Percentiles rank a stretch among this genome's conserved stretches.
Conservation (phyloP, 2,888 invertebrate species). For the Lampropteryx suffumata region DNA sequence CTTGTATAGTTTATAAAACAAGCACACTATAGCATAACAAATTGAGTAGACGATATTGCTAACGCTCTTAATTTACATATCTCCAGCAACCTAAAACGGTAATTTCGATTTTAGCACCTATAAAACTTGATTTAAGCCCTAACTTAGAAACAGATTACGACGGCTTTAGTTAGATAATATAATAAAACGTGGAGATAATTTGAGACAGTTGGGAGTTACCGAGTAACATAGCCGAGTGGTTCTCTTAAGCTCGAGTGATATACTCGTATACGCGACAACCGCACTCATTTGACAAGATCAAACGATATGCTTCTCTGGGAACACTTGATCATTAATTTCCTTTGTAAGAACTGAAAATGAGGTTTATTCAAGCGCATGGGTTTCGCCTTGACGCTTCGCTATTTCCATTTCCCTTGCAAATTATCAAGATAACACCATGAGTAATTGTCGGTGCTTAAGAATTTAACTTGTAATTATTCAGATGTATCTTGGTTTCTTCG, state of each 20-base stretch:
- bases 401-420: conserved; percentile 5
- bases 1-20: conserved; percentile 26
- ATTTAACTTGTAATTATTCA: conserved; percentile 1
- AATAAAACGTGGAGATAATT: conserved; percentile 33
- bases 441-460: background rate
- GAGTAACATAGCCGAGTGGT: conserved; percentile 41
- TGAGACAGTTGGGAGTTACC: conserved; percentile 22
- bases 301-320: conserved; percentile 40
- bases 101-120: conserved; percentile 40
- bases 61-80: conserved; percentile 36
- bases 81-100: conserved; percentile 31
- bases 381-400: conserved; percentile 3
- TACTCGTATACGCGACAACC: conserved; percentile 44
- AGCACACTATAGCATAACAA: conserved; percentile 34
- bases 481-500: conserved; percentile 1
- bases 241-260: conserved; percentile 48
- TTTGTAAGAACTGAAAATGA: conserved; percentile 28
- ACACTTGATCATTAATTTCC: conserved; percentile 31
- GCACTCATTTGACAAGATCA: conserved; percentile 62
- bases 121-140: conserved; percentile 37
- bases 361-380: conserved; percentile 17
- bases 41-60: conserved; percentile 29
- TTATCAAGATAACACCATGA: conserved; percentile 1
- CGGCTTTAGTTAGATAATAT: conserved; percentile 32
- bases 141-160: conserved; percentile 35